A percentile compares a stretch with the other conserved stretches of the same genome.
Evolutionary conservation across 2,113 vertebrate genomes (phyloP).

Genomic region (Montifringilla adamsi): DNA sequence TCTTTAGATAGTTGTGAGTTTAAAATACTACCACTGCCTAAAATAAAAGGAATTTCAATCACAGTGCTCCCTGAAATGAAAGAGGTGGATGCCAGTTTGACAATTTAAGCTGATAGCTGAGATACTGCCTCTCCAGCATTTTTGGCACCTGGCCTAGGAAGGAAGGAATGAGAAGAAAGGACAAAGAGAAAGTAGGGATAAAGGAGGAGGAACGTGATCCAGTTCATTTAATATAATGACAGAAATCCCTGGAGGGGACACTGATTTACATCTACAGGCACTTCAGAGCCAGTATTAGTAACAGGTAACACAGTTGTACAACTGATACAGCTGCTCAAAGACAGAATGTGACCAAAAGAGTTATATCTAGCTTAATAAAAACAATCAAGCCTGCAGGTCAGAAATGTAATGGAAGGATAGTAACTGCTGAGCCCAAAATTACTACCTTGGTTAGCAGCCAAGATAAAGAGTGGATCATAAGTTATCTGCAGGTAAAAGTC

Average conservation of each 20-base stretch:
- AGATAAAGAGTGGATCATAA: background rate
- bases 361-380: background rate
- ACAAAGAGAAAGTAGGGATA: conserved; percentile 19
- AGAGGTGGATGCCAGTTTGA: conserved; percentile 31
- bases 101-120: conserved; percentile 11
- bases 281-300: background rate
- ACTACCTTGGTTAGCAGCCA: background rate
- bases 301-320: background rate
- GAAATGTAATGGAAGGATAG: background rate
- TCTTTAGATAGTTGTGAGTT: conserved; percentile 43
- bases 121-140: background rate
- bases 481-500: background rate
- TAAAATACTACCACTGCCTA: conserved; percentile 42
- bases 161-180: background rate
- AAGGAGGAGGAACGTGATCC: background rate
- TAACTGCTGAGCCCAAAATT: background rate
- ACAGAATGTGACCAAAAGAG: background rate
- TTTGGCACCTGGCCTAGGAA: conserved; percentile 40
- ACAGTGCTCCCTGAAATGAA: conserved; percentile 3
- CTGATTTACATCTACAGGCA: background rate
- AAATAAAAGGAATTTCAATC: conserved; percentile 48
- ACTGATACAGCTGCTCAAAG: background rate
- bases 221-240: background rate
- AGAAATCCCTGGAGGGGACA: background rate
- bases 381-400: background rate